Conservation (phyloP, 2,113 vertebrate species). For the Otus sunia region DNA sequence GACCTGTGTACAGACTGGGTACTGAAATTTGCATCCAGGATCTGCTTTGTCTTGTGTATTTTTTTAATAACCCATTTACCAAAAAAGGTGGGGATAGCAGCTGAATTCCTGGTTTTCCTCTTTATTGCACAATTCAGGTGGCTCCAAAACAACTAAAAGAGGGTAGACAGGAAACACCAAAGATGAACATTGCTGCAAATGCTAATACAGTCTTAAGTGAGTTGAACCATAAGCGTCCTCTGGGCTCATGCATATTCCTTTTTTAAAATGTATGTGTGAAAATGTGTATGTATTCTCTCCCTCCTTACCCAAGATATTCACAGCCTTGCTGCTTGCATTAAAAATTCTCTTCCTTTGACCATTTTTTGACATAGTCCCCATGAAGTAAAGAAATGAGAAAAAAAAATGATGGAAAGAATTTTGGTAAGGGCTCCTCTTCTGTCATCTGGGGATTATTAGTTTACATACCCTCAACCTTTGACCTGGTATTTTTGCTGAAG, state of each 20-base stretch:
- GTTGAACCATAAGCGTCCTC: not conserved
- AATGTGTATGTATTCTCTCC: not conserved
- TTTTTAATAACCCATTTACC: not conserved
- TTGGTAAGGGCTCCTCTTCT: constrained; percentile 50
- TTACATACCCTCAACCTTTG: constrained; percentile 71
- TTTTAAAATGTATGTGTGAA: not conserved
- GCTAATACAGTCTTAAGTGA: not conserved
- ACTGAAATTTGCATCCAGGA: not conserved
- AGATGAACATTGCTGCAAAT: not conserved
- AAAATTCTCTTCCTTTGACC: not conserved
- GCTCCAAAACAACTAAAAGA: not conserved
- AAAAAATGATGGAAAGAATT: not conserved
- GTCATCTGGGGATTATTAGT: constrained; percentile 74
- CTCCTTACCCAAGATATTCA: not conserved
- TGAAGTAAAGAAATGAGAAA: not conserved
- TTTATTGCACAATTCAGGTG: not conserved
- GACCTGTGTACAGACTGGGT: not conserved
- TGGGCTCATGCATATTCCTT: not conserved
- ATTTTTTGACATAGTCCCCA: not conserved
- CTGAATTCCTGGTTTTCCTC: not conserved
- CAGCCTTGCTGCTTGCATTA: not conserved
- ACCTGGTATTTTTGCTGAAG: constrained; percentile 62
- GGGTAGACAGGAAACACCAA: not conserved
- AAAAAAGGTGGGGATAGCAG: not conserved
- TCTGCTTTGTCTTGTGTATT: not conserved